phyloP scores from a whole-genome alignment of 1,140 invertebrate species.

The Coboldia fuscipes region DNA sequence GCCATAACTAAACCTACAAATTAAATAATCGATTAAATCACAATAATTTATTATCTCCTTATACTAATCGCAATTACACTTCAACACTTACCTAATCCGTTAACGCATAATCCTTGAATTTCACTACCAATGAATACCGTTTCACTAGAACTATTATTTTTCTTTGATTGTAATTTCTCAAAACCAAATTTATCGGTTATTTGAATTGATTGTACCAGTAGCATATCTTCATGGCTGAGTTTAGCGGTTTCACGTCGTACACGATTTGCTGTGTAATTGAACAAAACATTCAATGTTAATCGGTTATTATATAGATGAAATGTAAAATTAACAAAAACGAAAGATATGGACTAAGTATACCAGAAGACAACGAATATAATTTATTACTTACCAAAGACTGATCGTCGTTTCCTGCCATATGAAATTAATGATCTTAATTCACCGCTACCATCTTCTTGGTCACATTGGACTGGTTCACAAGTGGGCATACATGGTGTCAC shows the following conservation, averaged over 20 bases:
- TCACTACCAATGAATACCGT: conserved; percentile 32
- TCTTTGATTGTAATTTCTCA: conserved; percentile 28
- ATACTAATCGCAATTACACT: not conserved
- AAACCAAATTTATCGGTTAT: conserved; percentile 79
- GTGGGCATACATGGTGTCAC: conserved; percentile 83
- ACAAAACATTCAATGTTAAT: too few species aligned
- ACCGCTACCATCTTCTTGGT: conserved; percentile 52
- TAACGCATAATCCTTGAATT: conserved; percentile 42
- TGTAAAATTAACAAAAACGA: not conserved
- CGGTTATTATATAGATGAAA: too few species aligned
- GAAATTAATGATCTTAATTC: conserved; percentile 56
- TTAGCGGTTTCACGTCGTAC: conserved; percentile 13
- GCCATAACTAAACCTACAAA: conserved; percentile 54
- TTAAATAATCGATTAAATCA: not conserved
- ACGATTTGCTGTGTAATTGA: not conserved
- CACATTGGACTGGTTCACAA: conserved; percentile 76
- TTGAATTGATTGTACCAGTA: conserved; percentile 73
- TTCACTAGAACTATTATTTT: conserved; percentile 21
- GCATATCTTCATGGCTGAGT: conserved; percentile 43
- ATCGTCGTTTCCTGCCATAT: conserved; percentile 33
- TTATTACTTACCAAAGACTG: conserved; percentile 5
- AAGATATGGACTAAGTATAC: not conserved
- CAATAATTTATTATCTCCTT: not conserved
- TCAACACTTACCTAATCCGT: conserved; percentile 22
- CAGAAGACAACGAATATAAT: not conserved